Evolutionary conservation across 2,888 invertebrate species (phyloP), one percentile per base, ranked within the genome.

Genomic region (Metacarcinus magister): DNA sequence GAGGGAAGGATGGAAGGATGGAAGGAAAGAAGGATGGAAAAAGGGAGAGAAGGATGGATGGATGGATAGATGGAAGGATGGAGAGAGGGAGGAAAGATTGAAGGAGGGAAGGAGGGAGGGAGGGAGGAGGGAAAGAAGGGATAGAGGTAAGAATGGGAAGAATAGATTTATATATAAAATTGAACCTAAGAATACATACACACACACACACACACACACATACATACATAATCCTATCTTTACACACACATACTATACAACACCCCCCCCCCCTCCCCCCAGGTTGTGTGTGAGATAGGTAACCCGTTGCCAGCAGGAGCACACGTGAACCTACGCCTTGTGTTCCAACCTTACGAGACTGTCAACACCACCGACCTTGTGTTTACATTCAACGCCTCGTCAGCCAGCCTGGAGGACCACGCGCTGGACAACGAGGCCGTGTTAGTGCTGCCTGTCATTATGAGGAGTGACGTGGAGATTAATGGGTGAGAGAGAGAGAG

Each of bases 251-350:
- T 19, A 3, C 39, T 39, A 39, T 2, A 39, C 19, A 1, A 0
- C 16, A 0, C 16, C 54, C 13, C 54, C 54, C 13, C 19, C 19
- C 3, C 16, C 16, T 13, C 54, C 13, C 54, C 0, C 16, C 96
- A 96, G 97, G 95, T 97, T n/a, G 94, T 96, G 10, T 97, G 97
- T 54, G 97, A 96, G 32, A n/a, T 97, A 67, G 97, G 96, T 16
- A 97, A 97, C 94, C 97, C 97, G 0, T 75, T 97, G 28, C 97
- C 97, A 19, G 93, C 96, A 3, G 89, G 46, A 16, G 92, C 89
- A 16, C 75, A 54, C 54, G 95, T 96, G 16, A 95, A n/a, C 23
- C 93, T 96, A 4, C 82, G 94, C 43, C 90, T 95, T 54, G 93
- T 48, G n/a, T 96, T 96, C 92, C 96, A 96, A 67, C 97, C 96